Conservation (phyloP, 1,140 invertebrate species). For the Neelides sp. region DNA sequence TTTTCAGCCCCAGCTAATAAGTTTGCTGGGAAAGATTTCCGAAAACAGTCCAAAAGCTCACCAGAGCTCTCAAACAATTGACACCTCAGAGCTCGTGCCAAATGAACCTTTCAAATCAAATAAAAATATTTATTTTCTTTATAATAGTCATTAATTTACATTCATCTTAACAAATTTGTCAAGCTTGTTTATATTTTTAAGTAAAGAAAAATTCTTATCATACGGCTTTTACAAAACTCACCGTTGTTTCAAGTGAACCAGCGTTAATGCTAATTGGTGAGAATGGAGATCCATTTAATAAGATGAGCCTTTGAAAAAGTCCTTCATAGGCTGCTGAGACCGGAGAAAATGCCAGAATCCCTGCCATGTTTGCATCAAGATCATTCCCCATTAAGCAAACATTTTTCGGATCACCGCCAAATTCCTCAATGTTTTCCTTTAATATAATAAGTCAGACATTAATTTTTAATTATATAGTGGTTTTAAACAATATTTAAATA, state of each 20-base stretch:
- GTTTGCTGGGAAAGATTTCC: conserved; percentile 12
- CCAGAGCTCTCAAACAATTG: conserved; percentile 19
- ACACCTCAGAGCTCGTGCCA: conserved; percentile 21
- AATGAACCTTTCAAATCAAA: conserved; percentile 14
- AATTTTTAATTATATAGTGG: no score
- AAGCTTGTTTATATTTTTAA: no score
- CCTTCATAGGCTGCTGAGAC: conserved; percentile 29
- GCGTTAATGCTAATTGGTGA: conserved; percentile 25
- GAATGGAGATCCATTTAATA: conserved; percentile 28
- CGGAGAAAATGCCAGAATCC: conserved; percentile 23
- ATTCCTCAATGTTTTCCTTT: conserved; percentile 26
- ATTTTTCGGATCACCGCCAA: conserved; percentile 24
- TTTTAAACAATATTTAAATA: no score
- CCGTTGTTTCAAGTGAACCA: conserved; percentile 24
- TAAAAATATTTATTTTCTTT: conserved; percentile 1
- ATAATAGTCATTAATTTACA: no score
- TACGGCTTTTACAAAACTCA: conserved; percentile 4
- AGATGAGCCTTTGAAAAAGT: conserved; percentile 27
- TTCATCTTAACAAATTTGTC: no score
- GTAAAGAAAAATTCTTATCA: no score
- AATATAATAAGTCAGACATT: no score
- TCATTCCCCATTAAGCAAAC: conserved; percentile 26
- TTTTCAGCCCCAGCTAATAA: conserved; percentile 23
- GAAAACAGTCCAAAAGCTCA: conserved; percentile 19
- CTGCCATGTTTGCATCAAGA: conserved; percentile 21